Evolutionary conservation across 2,797 vertebrate genomes (phyloP).

Genomic region (Pseudochirops cupreus): DNA sequence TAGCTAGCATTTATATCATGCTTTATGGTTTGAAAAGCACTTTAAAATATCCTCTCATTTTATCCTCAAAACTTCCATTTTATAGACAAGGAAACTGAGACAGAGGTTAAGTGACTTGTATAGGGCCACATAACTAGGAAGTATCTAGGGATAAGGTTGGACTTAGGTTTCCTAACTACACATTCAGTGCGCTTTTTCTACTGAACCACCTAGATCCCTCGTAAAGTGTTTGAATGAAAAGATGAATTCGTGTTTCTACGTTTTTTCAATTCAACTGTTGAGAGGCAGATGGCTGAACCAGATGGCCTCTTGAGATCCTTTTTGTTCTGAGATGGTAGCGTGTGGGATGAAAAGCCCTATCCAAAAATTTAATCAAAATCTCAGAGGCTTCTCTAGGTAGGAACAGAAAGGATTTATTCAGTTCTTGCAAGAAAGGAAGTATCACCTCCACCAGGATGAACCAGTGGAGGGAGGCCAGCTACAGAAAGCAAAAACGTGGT

Average conservation of each 20-base stretch:
- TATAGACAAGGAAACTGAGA: not conserved
- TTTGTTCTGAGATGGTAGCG: not conserved
- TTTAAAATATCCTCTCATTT: not conserved
- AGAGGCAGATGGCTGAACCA: slow-evolving; percentile 5
- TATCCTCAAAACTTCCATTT: not conserved
- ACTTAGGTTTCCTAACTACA: not conserved
- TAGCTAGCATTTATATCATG: not conserved
- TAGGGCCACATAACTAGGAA: not conserved
- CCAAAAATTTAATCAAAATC: too few relatives aligned
- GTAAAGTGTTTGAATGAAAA: not conserved
- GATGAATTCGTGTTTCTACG: not conserved
- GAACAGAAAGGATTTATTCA: too few relatives aligned
- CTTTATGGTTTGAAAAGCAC: not conserved
- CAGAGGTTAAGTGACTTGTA: not conserved
- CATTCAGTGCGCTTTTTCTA: not conserved
- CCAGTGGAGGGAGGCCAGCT: too few relatives aligned
- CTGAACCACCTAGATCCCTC: not conserved
- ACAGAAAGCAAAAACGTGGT: too few relatives aligned
- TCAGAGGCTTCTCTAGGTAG: too few relatives aligned
- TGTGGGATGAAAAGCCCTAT: too few relatives aligned
- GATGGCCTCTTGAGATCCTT: not conserved
- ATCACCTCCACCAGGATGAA: too few relatives aligned
- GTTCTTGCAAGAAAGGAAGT: too few relatives aligned
- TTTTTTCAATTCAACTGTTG: not conserved
- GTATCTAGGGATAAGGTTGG: not conserved